phyloP scores from a whole-genome alignment of 2,888 invertebrate genomes.

The Tromatobia lineatoria region DNA sequence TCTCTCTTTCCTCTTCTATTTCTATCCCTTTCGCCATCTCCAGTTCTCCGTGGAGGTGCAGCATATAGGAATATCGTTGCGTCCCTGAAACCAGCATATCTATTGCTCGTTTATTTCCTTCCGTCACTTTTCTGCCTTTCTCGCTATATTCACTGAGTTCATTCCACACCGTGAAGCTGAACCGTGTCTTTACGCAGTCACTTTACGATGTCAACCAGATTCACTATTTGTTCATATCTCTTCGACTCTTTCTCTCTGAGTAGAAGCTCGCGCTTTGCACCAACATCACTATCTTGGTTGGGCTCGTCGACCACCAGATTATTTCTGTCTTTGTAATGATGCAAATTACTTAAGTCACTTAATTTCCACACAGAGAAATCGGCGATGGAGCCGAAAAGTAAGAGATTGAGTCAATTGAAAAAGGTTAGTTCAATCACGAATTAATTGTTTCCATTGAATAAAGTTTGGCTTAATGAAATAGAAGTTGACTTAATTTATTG shows the following conservation, averaged over 20 bases:
- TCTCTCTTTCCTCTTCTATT: conserved; percentile 61
- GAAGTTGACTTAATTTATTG: too few relatives aligned
- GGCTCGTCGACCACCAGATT: conserved; percentile 35
- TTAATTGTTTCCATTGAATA: too few relatives aligned
- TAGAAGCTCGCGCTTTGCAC: conserved; percentile 9
- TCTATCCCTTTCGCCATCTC: conserved; percentile 35
- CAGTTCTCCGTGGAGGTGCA: neutral
- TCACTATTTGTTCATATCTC: conserved; percentile 13
- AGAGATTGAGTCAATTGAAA: too few relatives aligned
- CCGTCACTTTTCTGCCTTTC: conserved; percentile 12
- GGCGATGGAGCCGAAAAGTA: too few relatives aligned
- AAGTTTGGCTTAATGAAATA: too few relatives aligned
- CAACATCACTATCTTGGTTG: conserved; percentile 41
- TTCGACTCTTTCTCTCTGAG: conserved; percentile 10
- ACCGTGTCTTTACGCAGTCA: conserved; percentile 23
- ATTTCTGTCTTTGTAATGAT: conserved; percentile 65
- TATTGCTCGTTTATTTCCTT: conserved; percentile 26
- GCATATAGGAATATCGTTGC: conserved; percentile 9
- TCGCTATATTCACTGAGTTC: neutral
- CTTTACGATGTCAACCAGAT: conserved; percentile 25
- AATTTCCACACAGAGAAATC: too few relatives aligned
- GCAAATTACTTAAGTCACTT: conserved; percentile 66
- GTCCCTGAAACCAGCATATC: conserved; percentile 7
- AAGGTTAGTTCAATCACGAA: too few relatives aligned
- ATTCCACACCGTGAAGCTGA: conserved; percentile 5